phyloP scores from a whole-genome alignment of 2,113 vertebrate genomes.

The Dipodomys stephensi region DNA sequence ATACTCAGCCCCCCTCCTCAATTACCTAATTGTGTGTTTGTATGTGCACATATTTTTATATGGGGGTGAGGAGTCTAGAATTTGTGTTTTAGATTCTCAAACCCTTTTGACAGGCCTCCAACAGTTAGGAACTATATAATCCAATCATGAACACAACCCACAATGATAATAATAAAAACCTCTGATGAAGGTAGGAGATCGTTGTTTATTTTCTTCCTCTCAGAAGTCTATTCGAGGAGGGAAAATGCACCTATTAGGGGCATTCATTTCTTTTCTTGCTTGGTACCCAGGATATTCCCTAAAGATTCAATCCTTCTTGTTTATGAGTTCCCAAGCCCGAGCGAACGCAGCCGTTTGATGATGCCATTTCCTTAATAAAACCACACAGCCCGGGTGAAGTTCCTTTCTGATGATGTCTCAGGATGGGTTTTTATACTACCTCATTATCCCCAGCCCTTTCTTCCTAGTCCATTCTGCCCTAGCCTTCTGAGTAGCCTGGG shows the following conservation, averaged over 20 bases:
- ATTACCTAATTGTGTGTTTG: not conserved
- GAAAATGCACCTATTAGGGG: not conserved
- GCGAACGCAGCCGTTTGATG: accelerated
- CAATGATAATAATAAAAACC: not conserved
- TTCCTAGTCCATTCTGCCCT: not conserved
- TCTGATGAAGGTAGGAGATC: not conserved
- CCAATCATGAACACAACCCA: not conserved
- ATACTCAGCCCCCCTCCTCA: not conserved
- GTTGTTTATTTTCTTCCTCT: not conserved
- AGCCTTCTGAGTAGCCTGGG: not conserved
- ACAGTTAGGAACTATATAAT: not conserved
- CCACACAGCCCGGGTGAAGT: not conserved
- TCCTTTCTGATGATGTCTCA: not conserved
- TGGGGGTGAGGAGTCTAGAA: not conserved
- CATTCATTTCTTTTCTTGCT: not conserved
- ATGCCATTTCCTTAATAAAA: not conserved
- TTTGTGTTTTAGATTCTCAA: not conserved
- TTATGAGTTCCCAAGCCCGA: not conserved
- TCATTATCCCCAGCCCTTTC: not conserved
- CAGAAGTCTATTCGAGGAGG: not conserved
- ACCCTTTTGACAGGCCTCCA: not conserved
- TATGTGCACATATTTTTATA: not conserved
- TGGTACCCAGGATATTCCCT: not conserved
- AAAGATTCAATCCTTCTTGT: not conserved
- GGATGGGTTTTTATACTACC: not conserved